Evolutionary conservation across 2,113 vertebrate species (phyloP).

Genomic region (Nannospalax galili): DNA sequence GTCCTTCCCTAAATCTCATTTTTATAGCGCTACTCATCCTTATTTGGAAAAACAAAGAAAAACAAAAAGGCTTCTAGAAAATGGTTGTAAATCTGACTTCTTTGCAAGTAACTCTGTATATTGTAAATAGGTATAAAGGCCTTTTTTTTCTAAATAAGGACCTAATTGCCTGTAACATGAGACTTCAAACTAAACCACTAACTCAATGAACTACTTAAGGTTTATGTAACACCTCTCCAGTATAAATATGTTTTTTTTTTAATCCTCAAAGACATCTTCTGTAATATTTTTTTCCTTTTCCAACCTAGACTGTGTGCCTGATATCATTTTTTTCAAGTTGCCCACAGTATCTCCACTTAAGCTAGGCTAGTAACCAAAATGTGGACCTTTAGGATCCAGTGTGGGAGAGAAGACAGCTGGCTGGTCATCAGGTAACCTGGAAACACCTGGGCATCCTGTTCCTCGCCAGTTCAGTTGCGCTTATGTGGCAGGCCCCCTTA

Average conservation of each 20-base stretch:
- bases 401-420: constrained; percentile 78
- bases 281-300: constrained; percentile 78
- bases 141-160: constrained; percentile 94
- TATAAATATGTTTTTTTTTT: constrained; percentile 80
- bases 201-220: constrained; percentile 73
- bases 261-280: constrained; percentile 81
- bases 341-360: constrained; percentile 81
- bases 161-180: constrained; percentile 92
- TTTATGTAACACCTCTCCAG: constrained; percentile 85
- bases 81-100: constrained; percentile 89
- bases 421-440: constrained; percentile 75
- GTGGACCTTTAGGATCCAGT: constrained; percentile 77
- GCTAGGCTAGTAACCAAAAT: constrained; percentile 83
- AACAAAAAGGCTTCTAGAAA: constrained; percentile 87
- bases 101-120: constrained; percentile 91
- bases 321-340: constrained; percentile 83
- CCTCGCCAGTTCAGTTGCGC: constrained; percentile 82
- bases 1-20: constrained; percentile 82
- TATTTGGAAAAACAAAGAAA: constrained; percentile 78
- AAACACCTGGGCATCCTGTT: constrained; percentile 77
- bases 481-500: constrained; percentile 78
- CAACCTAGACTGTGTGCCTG: constrained; percentile 81
- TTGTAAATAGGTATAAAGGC: constrained; percentile 96
- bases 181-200: constrained; percentile 92
- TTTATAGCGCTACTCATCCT: constrained; percentile 86